Conservation (phyloP, 2,113 vertebrate species). For the Tupaia chinensis region DNA sequence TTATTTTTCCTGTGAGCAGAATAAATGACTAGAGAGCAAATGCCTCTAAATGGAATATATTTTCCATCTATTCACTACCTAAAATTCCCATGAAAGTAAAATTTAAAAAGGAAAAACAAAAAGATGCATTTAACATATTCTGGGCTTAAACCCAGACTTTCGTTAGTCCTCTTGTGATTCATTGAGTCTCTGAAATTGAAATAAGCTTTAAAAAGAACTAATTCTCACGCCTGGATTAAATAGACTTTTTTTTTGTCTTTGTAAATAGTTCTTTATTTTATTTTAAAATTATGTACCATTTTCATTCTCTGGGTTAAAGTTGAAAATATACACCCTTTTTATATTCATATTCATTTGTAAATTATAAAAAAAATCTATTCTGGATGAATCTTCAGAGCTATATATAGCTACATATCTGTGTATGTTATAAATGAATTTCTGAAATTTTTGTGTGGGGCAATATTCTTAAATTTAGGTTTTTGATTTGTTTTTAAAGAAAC, state of each 20-base stretch:
- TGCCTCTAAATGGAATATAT: background rate
- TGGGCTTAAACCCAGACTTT: background rate
- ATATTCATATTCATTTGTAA: conserved; percentile 1
- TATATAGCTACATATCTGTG: background rate
- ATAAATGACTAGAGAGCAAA: background rate
- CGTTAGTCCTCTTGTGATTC: background rate
- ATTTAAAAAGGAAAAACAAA: background rate
- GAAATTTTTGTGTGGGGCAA: background rate
- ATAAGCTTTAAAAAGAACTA: background rate
- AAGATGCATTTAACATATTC: background rate
- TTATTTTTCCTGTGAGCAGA: background rate
- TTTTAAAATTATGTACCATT: background rate
- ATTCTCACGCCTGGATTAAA: background rate
- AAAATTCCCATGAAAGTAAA: conserved; percentile 3
- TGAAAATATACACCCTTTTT: background rate
- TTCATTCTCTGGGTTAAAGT: background rate
- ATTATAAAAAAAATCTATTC: background rate
- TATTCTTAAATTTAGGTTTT: background rate
- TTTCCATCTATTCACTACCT: background rate
- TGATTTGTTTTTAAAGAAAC: background rate
- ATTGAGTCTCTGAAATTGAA: background rate
- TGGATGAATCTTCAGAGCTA: background rate
- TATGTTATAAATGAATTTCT: background rate
- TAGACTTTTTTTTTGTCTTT: background rate
- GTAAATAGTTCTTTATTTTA: background rate